A percentile compares a stretch with the other conserved stretches of the same genome.
phyloP scores from a whole-genome alignment of 2,797 vertebrate species.

The Odontamblyopus lacepedii region DNA sequence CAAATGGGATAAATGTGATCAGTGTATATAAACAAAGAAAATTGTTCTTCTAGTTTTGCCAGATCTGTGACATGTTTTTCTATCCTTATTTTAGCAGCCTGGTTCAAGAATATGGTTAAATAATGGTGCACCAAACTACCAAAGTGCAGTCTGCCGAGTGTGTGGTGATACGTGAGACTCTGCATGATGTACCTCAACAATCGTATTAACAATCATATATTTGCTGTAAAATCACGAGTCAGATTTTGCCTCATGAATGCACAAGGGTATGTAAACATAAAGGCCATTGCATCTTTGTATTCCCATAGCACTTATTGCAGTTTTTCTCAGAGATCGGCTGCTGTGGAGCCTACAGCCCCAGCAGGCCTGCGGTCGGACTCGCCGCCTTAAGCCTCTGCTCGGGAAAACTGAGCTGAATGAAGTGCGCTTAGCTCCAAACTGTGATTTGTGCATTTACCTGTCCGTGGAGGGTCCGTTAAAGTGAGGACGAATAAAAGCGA shows the following conservation, averaged over 20 bases:
- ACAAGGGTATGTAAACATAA: too few species aligned
- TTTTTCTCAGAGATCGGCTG: slow-evolving; percentile 10
- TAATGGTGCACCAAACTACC: too few species aligned
- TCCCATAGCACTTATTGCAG: too few species aligned
- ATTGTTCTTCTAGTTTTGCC: not conserved
- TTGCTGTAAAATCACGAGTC: too few species aligned
- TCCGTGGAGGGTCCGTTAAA: slow-evolving; percentile 89
- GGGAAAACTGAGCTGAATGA: slow-evolving; percentile 23
- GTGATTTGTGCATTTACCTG: slow-evolving; percentile 85
- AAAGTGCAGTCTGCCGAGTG: too few species aligned
- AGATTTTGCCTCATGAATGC: too few species aligned
- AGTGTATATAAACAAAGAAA: not conserved
- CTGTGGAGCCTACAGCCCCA: not conserved
- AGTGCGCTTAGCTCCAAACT: slow-evolving; percentile 12
- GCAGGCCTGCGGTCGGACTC: slow-evolving; percentile 42
- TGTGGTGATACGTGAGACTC: too few species aligned
- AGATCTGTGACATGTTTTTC: slow-evolving; percentile 12
- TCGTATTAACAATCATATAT: too few species aligned
- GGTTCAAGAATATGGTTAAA: too few species aligned
- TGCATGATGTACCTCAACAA: too few species aligned
- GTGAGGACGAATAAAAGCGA: slow-evolving; percentile 90
- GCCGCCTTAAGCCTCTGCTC: slow-evolving; percentile 12
- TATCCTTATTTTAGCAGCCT: too few species aligned
- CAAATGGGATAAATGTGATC: not conserved
- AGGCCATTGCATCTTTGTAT: too few species aligned